Conservation (phyloP, 2,888 invertebrate species). For the Alloscopus bannaensis region DNA sequence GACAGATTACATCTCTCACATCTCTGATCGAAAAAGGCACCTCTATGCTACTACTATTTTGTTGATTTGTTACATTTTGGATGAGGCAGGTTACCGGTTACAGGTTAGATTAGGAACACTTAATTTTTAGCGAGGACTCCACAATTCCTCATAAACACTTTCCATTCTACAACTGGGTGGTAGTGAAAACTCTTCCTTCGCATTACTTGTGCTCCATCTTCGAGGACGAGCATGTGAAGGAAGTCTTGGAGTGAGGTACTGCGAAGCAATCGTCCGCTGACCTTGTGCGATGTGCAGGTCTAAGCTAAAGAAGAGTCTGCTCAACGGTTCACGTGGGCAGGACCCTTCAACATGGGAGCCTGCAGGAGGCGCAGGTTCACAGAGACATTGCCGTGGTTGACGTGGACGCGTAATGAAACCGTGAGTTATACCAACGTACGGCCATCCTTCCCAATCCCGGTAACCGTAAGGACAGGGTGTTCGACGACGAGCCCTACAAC, state of each 20-base stretch:
- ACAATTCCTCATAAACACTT: no score
- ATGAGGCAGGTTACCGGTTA: no score
- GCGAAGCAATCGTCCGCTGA: not conserved
- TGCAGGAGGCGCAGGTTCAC: slow-evolving; percentile 5
- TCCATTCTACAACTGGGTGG: no score
- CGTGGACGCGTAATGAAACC: not conserved
- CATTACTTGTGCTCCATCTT: slow-evolving; percentile 22
- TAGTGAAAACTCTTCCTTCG: no score
- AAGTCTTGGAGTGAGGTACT: not conserved
- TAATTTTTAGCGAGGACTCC: no score
- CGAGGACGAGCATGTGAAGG: slow-evolving; percentile 8
- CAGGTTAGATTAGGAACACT: no score
- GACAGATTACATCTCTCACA: no score
- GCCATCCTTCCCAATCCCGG: not conserved
- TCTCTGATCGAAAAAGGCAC: no score
- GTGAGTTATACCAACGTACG: not conserved
- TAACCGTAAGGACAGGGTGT: not conserved
- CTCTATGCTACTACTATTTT: no score
- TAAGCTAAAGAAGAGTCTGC: slow-evolving; percentile 22
- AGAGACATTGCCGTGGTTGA: slow-evolving; percentile 5
- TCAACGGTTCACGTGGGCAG: slow-evolving; percentile 16
- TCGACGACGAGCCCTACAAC: not conserved
- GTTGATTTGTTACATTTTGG: no score
- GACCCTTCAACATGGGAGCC: slow-evolving; percentile 8
- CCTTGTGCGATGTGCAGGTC: slow-evolving; percentile 29